A percentile compares a stretch with the other conserved stretches of the same genome.
Evolutionary conservation across 2,888 invertebrate genomes (phyloP).

Genomic region (Cremastobaeus sp.): DNA sequence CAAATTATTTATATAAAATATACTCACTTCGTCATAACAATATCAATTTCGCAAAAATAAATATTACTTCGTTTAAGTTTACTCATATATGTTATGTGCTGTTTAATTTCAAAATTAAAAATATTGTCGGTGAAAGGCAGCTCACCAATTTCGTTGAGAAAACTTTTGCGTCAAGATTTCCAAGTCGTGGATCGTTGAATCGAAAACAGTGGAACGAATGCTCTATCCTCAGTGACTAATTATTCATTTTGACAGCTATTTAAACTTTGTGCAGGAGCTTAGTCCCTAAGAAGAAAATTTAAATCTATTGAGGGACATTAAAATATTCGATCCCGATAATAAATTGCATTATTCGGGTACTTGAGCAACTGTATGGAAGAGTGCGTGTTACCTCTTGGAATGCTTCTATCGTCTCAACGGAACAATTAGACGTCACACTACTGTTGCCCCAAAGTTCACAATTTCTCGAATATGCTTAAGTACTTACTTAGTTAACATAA

Average conservation of each 20-base stretch:
- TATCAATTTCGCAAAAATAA: too few species aligned
- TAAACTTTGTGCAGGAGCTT: constrained; percentile 15
- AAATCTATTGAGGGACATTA: constrained; percentile 36
- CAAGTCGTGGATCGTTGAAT: too few species aligned
- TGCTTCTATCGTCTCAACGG: constrained; percentile 41
- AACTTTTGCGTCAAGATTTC: too few species aligned
- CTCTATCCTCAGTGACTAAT: constrained; percentile 5
- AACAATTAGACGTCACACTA: constrained; percentile 50
- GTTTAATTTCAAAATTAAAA: too few species aligned
- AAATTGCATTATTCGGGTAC: constrained; percentile 52
- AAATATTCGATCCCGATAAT: constrained; percentile 41
- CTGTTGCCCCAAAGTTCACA: constrained; percentile 31
- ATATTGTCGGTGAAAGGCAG: too few species aligned
- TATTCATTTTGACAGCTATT: constrained; percentile 29
- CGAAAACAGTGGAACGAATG: not conserved
- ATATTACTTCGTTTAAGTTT: too few species aligned
- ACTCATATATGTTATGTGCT: too few species aligned
- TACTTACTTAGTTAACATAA: constrained; percentile 37
- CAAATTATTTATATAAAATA: too few species aligned
- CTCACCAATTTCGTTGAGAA: too few species aligned
- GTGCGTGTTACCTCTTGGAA: constrained; percentile 11
- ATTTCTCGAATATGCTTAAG: constrained; percentile 42
- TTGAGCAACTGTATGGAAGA: constrained; percentile 35
- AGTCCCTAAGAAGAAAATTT: constrained; percentile 20
- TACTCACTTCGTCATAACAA: too few species aligned